Base-by-base conservation (phyloP, 1,140 invertebrate species). In the Luehdorfia chinensis region DNA sequence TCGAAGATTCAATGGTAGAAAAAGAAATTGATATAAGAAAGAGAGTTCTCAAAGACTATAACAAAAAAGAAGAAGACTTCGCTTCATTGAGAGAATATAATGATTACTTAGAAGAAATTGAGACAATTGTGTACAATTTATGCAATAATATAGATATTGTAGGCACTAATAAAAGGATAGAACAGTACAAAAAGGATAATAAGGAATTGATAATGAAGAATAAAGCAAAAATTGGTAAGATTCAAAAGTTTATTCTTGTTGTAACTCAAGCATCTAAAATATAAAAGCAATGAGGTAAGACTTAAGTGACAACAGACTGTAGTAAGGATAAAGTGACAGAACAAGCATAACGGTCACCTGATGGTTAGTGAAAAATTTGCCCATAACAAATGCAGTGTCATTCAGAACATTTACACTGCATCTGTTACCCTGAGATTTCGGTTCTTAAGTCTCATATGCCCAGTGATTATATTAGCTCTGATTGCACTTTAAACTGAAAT, bases 1-100 rank as follows among this genome's bases (percentile, higher is more conserved):
- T 99, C 77, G 98, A 99, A 89, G 97, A 99, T 90, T 87, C 97
- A 1, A 90, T 90, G 85, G 95, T 99, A 1, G 98, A 99, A 87
- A 98, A 99, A 75, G 98, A 99, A 89, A 93, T 99, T 4, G 97
- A 99, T 65, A 98, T 99, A 60, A 88, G 98, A 11, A 95, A 94
- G 75, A 90, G 93, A 65, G 91, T 99, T 15, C 75, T 98, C 0
- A 93, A 94, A 71, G 96, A 97, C 78, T 98, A 94, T 64, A 97
- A 97, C 62, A 96, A 97, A 67, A 95, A 93, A 67, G 94, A 97
- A 77, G 94, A 97, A 59, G 96, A 98, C 77, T 98, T 98, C 86
- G 65, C 75, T 3, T 88, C 90, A 2, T 74, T 96, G 21, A 81
- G 90, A 36, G 96, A 97, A 55, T 98, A 94, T 75, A 98, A 98